Percentiles rank a stretch among this genome's conserved stretches.
These are phyloP conservation scores for Mus pahari DNA, from an alignment of 2,113 vertebrate species.

Conservation along the genomic window DNA sequence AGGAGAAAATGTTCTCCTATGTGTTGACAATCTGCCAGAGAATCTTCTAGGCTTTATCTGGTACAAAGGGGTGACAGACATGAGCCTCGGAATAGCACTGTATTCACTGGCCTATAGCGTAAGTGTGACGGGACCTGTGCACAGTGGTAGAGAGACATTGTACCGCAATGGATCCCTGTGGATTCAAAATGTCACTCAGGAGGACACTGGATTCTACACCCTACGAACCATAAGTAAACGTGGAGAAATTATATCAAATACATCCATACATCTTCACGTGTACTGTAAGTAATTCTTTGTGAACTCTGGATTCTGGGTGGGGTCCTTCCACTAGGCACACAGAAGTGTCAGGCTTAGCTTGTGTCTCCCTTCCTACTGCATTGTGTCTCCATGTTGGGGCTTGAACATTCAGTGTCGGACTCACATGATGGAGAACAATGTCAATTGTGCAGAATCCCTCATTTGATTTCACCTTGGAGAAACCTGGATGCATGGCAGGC, in stretches of 20 bases:
- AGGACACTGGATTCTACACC: neutral
- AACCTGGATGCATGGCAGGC: too few species aligned
- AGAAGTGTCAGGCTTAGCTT: neutral
- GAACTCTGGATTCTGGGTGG: neutral
- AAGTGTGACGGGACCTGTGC: accelerated
- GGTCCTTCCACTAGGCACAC: neutral
- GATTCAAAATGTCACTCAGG: neutral
- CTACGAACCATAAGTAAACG: neutral
- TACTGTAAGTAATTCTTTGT: neutral
- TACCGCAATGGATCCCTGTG: constrained; percentile 49
- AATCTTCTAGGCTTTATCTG: accelerated
- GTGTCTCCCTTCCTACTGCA: neutral
- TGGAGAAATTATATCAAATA: neutral
- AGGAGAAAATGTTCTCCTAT: neutral
- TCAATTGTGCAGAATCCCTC: neutral
- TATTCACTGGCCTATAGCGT: accelerated
- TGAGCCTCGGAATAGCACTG: accelerated
- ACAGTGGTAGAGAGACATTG: neutral
- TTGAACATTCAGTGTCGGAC: neutral
- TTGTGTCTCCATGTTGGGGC: neutral
- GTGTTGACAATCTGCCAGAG: neutral
- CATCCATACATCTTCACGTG: neutral
- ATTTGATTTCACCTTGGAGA: neutral
- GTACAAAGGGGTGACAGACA: neutral
- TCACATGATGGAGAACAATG: neutral